Conservation (phyloP, 2,888 invertebrate species). For the Pheosia gnoma region DNA sequence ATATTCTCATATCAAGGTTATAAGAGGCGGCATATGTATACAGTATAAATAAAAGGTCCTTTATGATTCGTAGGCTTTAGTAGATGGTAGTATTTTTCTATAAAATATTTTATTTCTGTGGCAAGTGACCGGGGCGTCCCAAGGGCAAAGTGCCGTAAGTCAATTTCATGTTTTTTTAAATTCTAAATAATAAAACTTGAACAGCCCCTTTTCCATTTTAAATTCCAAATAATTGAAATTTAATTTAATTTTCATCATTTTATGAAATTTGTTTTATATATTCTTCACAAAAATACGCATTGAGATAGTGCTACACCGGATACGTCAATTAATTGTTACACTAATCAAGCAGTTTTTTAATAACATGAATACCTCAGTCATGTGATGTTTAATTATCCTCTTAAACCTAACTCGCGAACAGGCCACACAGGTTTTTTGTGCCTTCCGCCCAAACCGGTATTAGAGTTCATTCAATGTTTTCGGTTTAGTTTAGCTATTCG, state of each 20-base stretch:
- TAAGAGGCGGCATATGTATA: no score
- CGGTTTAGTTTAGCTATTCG: conserved; percentile 2
- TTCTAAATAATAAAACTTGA: no score
- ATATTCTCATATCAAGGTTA: no score
- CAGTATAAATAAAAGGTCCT: no score
- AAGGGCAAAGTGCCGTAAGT: no score
- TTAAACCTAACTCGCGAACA: conserved; percentile 28
- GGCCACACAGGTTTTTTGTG: conserved; percentile 49
- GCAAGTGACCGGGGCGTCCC: no score
- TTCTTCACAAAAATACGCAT: background rate
- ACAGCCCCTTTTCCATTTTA: no score
- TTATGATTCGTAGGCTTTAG: no score
- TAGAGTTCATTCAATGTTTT: conserved; percentile 8
- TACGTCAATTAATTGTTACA: background rate
- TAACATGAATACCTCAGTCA: conserved; percentile 33
- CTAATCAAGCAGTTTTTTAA: conserved; percentile 14
- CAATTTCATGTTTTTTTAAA: no score
- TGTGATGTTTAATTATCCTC: conserved; percentile 32
- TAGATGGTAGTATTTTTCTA: no score
- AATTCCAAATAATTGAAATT: no score
- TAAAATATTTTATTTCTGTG: no score
- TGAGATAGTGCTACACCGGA: background rate
- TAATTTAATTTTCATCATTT: background rate
- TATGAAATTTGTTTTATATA: background rate
- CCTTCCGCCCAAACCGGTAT: conserved; percentile 65